Evolutionary conservation across 2,797 vertebrate genomes (phyloP).

Genomic region (Anabacerthia variegaticeps): DNA sequence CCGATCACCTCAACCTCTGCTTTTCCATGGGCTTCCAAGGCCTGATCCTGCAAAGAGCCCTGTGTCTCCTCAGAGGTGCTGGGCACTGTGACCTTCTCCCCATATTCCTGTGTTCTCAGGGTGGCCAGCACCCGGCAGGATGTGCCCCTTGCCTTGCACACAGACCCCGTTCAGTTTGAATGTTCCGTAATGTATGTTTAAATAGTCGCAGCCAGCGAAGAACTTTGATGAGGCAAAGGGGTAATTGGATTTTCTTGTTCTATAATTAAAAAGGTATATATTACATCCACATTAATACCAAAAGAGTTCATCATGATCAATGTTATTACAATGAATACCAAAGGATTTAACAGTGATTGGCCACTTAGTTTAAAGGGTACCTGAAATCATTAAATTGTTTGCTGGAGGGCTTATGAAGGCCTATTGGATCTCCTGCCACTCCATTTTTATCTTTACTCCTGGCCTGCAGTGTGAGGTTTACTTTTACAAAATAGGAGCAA

Average conservation of each 20-base stretch:
- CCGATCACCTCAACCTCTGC: background rate
- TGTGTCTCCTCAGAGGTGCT: background rate
- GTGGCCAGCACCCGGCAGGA: background rate
- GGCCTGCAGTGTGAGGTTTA: conserved; percentile 48
- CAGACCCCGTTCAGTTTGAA: conserved; percentile 13
- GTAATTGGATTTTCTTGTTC: conserved; percentile 77
- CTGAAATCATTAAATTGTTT: conserved; percentile 73
- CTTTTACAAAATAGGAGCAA: conserved; percentile 44
- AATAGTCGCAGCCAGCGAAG: conserved; percentile 48
- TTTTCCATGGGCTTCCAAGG: background rate
- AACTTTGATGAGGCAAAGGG: conserved; percentile 73
- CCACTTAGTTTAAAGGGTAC: conserved; percentile 76
- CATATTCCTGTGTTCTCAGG: background rate
- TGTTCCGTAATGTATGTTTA: conserved; percentile 68
- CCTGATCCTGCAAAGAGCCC: background rate
- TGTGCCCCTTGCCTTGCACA: background rate
- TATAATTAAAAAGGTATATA: conserved; percentile 77
- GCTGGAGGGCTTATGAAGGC: conserved; percentile 69
- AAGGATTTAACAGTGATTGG: conserved; percentile 74
- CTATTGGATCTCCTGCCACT: background rate
- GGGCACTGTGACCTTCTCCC: fast-evolving
- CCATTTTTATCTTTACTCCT: background rate
- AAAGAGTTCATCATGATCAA: conserved; percentile 76
- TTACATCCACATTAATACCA: conserved; percentile 72
- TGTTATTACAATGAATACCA: conserved; percentile 77